phyloP scores from a whole-genome alignment of 2,113 vertebrate genomes.

The Ceyx melanurus region DNA sequence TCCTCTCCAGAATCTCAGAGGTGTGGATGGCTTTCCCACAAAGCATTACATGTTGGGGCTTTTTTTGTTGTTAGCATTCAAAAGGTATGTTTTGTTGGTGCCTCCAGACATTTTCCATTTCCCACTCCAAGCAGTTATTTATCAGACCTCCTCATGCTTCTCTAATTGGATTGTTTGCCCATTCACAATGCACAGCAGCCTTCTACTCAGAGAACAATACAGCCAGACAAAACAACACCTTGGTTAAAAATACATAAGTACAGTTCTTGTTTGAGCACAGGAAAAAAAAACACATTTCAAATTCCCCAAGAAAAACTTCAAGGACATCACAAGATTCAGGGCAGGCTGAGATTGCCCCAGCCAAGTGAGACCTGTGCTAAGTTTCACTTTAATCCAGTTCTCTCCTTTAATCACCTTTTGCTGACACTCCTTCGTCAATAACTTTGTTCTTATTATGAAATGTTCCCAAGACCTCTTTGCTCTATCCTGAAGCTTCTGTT shows the following conservation, averaged over 20 bases:
- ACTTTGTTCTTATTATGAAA: neutral
- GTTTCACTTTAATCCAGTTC: neutral
- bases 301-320: conserved; percentile 19
- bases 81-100: neutral
- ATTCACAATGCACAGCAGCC: conserved; percentile 8
- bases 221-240: neutral
- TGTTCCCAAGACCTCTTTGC: neutral
- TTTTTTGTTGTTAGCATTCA: neutral
- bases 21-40: neutral
- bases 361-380: neutral
- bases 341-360: neutral
- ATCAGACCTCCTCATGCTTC: neutral
- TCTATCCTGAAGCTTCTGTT: neutral
- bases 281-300: neutral
- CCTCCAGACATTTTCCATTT: neutral
- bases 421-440: neutral
- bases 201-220: conserved; percentile 8
- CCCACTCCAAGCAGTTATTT: neutral
- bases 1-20: neutral
- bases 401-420: neutral
- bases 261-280: neutral
- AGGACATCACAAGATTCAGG: neutral
- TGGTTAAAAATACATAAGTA: conserved; percentile 56
- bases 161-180: conserved; percentile 17
- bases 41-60: neutral